A percentile compares a stretch with the other conserved stretches of the same genome.
Evolutionary conservation across 2,113 vertebrate species (phyloP).

Genomic region (Scortum barcoo): DNA sequence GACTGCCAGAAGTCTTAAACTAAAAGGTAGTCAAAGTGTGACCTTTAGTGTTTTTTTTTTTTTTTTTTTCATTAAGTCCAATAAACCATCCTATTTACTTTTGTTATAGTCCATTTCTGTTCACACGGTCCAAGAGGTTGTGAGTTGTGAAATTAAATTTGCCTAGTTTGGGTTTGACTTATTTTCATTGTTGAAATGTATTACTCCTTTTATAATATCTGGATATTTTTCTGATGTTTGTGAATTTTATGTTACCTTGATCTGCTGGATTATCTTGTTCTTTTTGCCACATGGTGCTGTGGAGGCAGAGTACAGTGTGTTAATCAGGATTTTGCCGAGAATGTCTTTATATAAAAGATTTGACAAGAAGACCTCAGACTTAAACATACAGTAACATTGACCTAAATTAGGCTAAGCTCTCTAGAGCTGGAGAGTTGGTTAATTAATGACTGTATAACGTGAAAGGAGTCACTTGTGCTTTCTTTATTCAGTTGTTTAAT

Average conservation of each 20-base stretch:
- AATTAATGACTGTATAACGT: not conserved
- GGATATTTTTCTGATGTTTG: not conserved
- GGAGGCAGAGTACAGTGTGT: not conserved
- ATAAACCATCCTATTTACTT: too few relatives aligned
- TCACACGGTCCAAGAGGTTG: too few relatives aligned
- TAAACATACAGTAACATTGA: not conserved
- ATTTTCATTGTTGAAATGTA: too few relatives aligned
- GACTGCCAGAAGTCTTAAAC: not conserved
- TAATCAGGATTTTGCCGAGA: not conserved
- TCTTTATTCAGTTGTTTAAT: not conserved
- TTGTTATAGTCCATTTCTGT: too few relatives aligned
- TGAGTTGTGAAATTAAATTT: too few relatives aligned
- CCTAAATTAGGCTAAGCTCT: not conserved
- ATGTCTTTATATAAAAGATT: not conserved
- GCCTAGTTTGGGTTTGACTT: too few relatives aligned
- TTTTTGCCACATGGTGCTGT: not conserved
- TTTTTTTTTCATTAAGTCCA: too few relatives aligned
- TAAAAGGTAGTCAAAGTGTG: too few relatives aligned
- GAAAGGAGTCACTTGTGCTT: not conserved
- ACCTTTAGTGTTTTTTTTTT: too few relatives aligned
- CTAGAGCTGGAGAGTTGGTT: not conserved
- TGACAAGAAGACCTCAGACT: not conserved
- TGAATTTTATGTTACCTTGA: not conserved
- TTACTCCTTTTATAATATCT: too few relatives aligned
- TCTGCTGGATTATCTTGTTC: not conserved